These are phyloP conservation scores for Paracentrotus lividus DNA, from an alignment of 53 echinoderm and acorn worm genomes.

Conservation along the genomic window DNA sequence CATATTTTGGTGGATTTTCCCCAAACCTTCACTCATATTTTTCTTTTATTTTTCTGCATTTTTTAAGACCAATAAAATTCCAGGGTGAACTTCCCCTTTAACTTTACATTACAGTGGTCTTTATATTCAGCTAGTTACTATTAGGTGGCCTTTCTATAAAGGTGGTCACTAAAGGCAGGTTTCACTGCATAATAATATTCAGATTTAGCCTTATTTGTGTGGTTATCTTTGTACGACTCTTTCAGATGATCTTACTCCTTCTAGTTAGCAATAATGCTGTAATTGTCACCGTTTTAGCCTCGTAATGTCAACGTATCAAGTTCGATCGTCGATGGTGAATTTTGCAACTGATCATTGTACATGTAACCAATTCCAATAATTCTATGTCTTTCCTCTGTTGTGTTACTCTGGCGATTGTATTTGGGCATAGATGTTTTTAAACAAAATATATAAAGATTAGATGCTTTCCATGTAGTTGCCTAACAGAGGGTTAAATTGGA, in stretches of 20 bases:
- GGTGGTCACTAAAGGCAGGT: too few species aligned
- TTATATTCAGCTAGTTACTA: too few species aligned
- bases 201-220: neutral
- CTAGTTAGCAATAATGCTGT: constrained; percentile 22
- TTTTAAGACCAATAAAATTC: too few species aligned
- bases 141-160: too few species aligned
- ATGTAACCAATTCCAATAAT: constrained; percentile 39
- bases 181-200: neutral
- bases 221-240: neutral
- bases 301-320: neutral
- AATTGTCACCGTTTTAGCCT: constrained; percentile 6
- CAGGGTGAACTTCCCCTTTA: too few species aligned
- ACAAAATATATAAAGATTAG: neutral
- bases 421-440: neutral
- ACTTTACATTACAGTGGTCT: too few species aligned
- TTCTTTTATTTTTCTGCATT: too few species aligned
- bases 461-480: neutral
- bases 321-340: neutral
- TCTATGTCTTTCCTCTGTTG: constrained; percentile 9
- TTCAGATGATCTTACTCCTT: constrained; percentile 6
- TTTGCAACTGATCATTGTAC: neutral
- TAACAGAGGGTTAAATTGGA: too few species aligned
- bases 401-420: neutral
- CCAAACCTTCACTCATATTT: too few species aligned
- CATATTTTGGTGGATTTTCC: too few species aligned